Evolutionary conservation across 1,140 invertebrate species (phyloP).

Genomic region (Meloidogyne floridensis): DNA sequence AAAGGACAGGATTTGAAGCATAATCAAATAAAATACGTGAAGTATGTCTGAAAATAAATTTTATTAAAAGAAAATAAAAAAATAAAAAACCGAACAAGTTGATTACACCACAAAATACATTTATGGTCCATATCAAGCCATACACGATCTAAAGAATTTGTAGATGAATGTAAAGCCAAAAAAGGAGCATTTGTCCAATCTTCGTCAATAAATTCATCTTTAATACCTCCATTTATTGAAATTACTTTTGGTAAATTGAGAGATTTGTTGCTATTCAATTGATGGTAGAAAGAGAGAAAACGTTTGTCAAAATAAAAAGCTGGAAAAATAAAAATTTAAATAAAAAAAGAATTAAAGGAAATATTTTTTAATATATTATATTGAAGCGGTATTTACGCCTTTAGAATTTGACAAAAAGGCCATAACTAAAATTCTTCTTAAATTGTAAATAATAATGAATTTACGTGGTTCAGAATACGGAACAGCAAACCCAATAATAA

Average conservation of each 20-base stretch:
- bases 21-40: constrained; percentile 52
- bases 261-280: neutral
- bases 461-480: constrained; percentile 50
- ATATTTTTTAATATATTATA: too few species aligned
- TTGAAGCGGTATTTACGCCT: too few species aligned
- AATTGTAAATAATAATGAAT: neutral
- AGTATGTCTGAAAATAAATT: constrained; percentile 40
- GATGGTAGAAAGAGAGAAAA: constrained; percentile 41
- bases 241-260: constrained; percentile 36
- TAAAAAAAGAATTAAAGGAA: neutral
- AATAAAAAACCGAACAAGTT: constrained; percentile 48
- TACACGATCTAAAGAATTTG: constrained; percentile 47
- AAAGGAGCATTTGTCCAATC: constrained; percentile 40
- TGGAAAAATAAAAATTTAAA: constrained; percentile 23
- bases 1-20: constrained; percentile 21
- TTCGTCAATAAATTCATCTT: constrained; percentile 51
- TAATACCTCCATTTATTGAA: constrained; percentile 49
- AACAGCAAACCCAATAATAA: constrained; percentile 47
- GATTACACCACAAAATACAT: constrained; percentile 60
- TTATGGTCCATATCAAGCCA: constrained; percentile 56
- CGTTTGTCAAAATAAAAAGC: constrained; percentile 41
- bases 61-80: neutral
- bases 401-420: too few species aligned
- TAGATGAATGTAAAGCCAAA: constrained; percentile 30
- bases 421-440: too few species aligned